Conservation (phyloP, 2,797 vertebrate species). For the Clarias platycephalus region DNA sequence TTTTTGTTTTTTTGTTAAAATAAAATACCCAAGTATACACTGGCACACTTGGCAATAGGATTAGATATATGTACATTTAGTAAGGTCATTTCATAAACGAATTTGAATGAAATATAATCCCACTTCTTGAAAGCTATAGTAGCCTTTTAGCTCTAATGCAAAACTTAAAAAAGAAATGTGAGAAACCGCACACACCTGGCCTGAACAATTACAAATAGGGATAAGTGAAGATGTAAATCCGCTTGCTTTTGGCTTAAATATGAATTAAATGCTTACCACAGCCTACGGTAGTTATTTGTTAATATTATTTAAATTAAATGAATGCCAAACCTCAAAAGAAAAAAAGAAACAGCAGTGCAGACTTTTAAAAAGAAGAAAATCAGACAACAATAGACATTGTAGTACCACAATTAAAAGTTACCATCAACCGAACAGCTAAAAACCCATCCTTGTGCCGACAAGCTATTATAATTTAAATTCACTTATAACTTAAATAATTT, state of each 20-base stretch:
- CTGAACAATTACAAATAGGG: neutral
- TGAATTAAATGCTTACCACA: neutral
- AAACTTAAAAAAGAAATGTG: neutral
- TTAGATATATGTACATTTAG: neutral
- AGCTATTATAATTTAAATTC: neutral
- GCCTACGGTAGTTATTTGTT: neutral
- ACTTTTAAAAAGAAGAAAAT: conserved; percentile 28
- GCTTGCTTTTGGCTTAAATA: neutral
- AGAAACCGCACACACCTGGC: neutral
- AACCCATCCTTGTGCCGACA: conserved; percentile 3
- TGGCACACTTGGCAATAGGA: neutral
- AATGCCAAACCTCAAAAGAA: conserved; percentile 15
- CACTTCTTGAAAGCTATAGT: conserved; percentile 7
- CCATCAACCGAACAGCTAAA: conserved; percentile 22
- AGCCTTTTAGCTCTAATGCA: conserved; percentile 6
- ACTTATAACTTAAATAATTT: conserved; percentile 28
- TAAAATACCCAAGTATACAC: neutral
- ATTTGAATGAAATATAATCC: neutral
- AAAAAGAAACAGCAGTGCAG: conserved; percentile 12
- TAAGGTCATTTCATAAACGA: neutral
- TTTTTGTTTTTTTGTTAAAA: too few species aligned
- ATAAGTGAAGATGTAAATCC: neutral
- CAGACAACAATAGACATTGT: conserved; percentile 11
- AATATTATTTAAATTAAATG: conserved; percentile 9
- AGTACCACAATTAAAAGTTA: conserved; percentile 35